Percentiles rank a stretch among this genome's conserved stretches.
Conservation (phyloP, 2,113 vertebrate species). For the Laticauda colubrina region DNA sequence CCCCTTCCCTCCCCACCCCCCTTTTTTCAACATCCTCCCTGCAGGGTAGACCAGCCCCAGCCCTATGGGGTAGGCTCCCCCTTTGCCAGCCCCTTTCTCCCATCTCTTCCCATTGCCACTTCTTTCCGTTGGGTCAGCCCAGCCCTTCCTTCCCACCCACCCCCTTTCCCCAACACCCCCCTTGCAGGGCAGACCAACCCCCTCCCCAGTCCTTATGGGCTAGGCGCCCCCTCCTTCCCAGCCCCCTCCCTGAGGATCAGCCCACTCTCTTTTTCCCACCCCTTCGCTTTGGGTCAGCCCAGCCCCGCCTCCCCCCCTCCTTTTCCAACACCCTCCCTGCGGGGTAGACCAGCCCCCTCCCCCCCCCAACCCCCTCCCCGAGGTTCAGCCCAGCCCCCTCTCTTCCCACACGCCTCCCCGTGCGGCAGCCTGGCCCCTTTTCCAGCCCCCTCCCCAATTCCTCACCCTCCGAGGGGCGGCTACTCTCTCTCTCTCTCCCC, state of each 20-base stretch:
- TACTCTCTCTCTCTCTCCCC: too few species aligned
- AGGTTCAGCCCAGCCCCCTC: not conserved
- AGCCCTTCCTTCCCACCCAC: not conserved
- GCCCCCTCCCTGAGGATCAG: too few species aligned
- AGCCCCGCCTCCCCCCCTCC: too few species aligned
- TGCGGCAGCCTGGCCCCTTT: not conserved
- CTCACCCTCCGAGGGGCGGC: not conserved
- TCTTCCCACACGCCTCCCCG: too few species aligned
- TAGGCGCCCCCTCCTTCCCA: too few species aligned
- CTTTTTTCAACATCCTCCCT: not conserved
- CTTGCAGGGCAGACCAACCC: not conserved
- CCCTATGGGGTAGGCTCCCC: too few species aligned
- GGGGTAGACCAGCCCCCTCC: too few species aligned
- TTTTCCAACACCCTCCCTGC: too few species aligned
- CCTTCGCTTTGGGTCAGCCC: too few species aligned
- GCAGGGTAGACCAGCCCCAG: not conserved
- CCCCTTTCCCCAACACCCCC: not conserved
- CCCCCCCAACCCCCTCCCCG: not conserved
- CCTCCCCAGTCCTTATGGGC: not conserved
- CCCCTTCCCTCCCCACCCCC: fast-evolving
- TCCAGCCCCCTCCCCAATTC: not conserved
- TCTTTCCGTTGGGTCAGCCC: not conserved
- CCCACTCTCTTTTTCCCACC: too few species aligned
- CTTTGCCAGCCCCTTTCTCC: not conserved
- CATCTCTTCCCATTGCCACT: too few species aligned